Evolutionary conservation across 1,140 invertebrate species (phyloP).

Genomic region (Dendroctonus valens): DNA sequence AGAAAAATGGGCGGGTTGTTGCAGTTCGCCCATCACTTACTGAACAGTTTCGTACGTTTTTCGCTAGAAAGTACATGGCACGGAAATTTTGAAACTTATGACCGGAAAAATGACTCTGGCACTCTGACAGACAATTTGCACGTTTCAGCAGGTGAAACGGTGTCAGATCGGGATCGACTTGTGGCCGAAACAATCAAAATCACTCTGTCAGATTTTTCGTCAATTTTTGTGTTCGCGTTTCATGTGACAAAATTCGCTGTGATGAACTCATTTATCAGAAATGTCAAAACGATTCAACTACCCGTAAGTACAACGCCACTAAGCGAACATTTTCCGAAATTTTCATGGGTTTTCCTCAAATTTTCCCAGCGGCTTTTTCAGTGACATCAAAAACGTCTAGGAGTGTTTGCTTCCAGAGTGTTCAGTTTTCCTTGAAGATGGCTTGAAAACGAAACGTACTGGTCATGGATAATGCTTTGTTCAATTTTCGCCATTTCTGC

Average conservation of each 20-base stretch:
- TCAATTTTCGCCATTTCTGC: no score
- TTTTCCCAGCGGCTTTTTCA: no score
- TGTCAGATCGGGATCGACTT: constrained; percentile 10
- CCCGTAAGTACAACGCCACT: constrained; percentile 29
- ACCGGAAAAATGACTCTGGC: constrained; percentile 9
- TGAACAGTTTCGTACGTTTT: constrained; percentile 25
- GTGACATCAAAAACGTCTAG: no score
- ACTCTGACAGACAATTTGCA: constrained; percentile 11
- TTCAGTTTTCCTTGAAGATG: no score
- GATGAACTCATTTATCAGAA: constrained; percentile 37
- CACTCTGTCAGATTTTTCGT: constrained; percentile 34
- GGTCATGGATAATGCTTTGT: no score
- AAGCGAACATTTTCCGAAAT: neutral
- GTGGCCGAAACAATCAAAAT: constrained; percentile 28
- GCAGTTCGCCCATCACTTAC: constrained; percentile 14
- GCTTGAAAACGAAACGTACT: no score
- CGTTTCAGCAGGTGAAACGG: neutral
- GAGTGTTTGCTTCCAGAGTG: no score
- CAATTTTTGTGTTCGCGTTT: constrained; percentile 30
- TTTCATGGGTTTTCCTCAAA: no score
- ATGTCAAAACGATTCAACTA: constrained; percentile 29
- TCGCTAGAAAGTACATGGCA: constrained; percentile 33
- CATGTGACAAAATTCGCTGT: constrained; percentile 37
- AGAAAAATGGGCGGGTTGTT: neutral
- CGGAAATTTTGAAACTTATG: constrained; percentile 26